Percentiles rank a stretch among this genome's conserved stretches.
Conservation (phyloP, 1,140 invertebrate genomes). For the Cydia splendana region DNA sequence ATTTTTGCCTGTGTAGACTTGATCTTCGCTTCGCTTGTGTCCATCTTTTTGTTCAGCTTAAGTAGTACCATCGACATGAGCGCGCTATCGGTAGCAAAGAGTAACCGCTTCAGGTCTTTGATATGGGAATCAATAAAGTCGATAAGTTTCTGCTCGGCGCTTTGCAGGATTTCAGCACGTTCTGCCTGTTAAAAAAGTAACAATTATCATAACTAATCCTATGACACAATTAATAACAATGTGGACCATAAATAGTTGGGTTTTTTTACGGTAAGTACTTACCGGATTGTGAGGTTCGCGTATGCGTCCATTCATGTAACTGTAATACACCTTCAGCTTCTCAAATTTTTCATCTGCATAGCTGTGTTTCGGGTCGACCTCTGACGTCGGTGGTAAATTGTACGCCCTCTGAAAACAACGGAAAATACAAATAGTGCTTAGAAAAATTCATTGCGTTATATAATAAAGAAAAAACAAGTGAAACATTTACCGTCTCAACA, state of each 20-base stretch:
- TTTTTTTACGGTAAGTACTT: no score
- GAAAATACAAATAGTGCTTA: not conserved
- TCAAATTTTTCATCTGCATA: constrained; percentile 70
- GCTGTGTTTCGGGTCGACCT: constrained; percentile 58
- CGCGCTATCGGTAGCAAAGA: constrained; percentile 67
- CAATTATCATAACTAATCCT: not conserved
- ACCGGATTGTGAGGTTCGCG: constrained; percentile 70
- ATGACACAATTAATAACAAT: no score
- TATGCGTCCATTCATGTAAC: constrained; percentile 63
- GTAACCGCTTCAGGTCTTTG: constrained; percentile 68
- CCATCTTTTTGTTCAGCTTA: constrained; percentile 74
- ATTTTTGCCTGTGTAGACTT: constrained; percentile 70
- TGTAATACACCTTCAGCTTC: constrained; percentile 62
- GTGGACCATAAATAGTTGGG: no score
- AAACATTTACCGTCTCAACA: constrained; percentile 57
- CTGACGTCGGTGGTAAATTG: constrained; percentile 62
- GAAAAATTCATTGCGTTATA: not conserved
- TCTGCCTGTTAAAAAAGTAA: constrained; percentile 48
- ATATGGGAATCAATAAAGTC: constrained; percentile 65
- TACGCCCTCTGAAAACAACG: constrained; percentile 59
- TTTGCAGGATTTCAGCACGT: constrained; percentile 58
- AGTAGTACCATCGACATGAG: constrained; percentile 73
- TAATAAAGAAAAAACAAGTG: constrained; percentile 17
- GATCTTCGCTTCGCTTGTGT: constrained; percentile 69
- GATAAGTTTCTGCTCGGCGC: constrained; percentile 54